Conservation (phyloP, 2,797 vertebrate genomes). For the Smutsia temminckii region DNA sequence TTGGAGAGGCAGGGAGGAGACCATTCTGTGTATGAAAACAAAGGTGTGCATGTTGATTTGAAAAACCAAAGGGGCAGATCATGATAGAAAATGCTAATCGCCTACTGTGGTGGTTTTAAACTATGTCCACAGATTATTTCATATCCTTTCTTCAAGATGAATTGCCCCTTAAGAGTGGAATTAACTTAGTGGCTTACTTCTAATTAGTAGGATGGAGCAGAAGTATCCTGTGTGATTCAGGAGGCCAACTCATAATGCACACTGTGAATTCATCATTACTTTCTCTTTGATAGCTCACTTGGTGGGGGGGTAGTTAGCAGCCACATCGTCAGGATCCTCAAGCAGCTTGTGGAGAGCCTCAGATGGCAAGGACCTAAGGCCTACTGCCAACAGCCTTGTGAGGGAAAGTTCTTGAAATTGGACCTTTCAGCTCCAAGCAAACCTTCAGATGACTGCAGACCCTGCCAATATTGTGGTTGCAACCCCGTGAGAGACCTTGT, state of each 20-base stretch:
- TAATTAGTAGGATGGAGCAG: conserved; percentile 46
- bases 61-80: not conserved
- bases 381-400: not conserved
- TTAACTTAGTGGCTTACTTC: conserved; percentile 39
- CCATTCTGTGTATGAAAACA: not conserved
- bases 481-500: not conserved
- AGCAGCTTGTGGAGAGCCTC: not conserved
- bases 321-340: not conserved
- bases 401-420: not conserved
- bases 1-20: not conserved
- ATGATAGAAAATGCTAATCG: not conserved
- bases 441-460: not conserved
- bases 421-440: not conserved
- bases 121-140: not conserved
- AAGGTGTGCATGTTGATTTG: not conserved
- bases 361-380: not conserved
- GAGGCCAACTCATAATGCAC: conserved; percentile 21
- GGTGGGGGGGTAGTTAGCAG: not conserved
- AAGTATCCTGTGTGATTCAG: conserved; percentile 14
- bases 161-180: not conserved
- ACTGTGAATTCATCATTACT: not conserved
- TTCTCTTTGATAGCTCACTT: not conserved
- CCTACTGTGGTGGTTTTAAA: not conserved
- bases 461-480: not conserved
- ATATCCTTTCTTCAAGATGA: not conserved